phyloP scores from a whole-genome alignment of 2,797 vertebrate genomes.

The Rhinichthys osculus region DNA sequence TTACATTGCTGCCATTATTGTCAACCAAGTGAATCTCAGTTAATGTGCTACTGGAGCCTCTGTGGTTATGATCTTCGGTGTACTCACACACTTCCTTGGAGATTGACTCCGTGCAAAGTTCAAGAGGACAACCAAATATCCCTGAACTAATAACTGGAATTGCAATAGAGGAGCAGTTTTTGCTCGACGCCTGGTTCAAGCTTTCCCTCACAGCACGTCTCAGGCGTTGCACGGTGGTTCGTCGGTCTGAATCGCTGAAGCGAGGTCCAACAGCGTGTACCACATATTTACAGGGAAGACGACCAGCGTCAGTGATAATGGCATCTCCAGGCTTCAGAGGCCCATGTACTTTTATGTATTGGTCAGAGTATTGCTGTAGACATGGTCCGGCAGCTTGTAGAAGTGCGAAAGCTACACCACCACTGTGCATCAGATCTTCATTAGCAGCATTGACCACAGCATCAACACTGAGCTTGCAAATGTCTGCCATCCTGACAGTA shows the following conservation, averaged over 20 bases:
- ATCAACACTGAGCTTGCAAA: slow-evolving; percentile 75
- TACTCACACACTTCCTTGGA: slow-evolving; percentile 75
- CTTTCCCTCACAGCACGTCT: slow-evolving; percentile 71
- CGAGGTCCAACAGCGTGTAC: slow-evolving; percentile 87
- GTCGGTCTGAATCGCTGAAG: slow-evolving; percentile 62
- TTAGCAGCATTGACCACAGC: slow-evolving; percentile 88
- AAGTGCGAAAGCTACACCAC: slow-evolving; percentile 79
- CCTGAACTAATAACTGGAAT: slow-evolving; percentile 86
- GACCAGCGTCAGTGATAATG: slow-evolving; percentile 69
- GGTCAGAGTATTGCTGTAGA: slow-evolving; percentile 77
- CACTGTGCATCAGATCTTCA: slow-evolving; percentile 77
- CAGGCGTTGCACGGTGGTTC: slow-evolving; percentile 49
- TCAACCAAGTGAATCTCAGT: slow-evolving; percentile 83
- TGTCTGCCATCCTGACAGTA: slow-evolving; percentile 75
- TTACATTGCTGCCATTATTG: slow-evolving; percentile 60
- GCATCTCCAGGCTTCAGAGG: slow-evolving; percentile 67
- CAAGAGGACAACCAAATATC: slow-evolving; percentile 83
- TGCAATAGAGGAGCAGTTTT: slow-evolving; percentile 75
- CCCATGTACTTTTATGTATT: slow-evolving; percentile 62
- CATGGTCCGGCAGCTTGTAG: slow-evolving; percentile 78
- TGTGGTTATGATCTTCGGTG: slow-evolving; percentile 59
- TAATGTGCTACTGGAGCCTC: slow-evolving; percentile 51
- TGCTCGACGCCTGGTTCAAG: slow-evolving; percentile 71
- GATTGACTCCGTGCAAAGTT: slow-evolving; percentile 76
- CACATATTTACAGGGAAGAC: slow-evolving; percentile 81